phyloP scores from a whole-genome alignment of 2,113 vertebrate species.

The Solea senegalensis region DNA sequence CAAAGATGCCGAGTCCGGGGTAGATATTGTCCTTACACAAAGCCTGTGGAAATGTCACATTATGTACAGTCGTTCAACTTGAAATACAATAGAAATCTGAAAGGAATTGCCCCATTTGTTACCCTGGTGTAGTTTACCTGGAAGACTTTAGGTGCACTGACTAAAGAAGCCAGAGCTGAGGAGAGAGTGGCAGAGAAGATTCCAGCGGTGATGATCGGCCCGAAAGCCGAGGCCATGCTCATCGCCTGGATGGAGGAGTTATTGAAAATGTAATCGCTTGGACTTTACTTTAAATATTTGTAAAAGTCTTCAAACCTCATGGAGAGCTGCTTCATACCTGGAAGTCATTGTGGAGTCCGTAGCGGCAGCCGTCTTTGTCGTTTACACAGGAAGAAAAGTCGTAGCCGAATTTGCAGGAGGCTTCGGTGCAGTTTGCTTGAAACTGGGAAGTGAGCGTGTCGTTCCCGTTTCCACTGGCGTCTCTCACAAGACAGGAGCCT shows the following conservation, averaged over 20 bases:
- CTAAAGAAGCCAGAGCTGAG: conserved; percentile 96
- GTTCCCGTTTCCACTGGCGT: conserved; percentile 87
- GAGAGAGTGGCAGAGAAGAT: conserved; percentile 98
- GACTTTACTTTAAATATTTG: background rate
- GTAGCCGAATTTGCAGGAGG: conserved; percentile 89
- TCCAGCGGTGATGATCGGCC: conserved; percentile 94
- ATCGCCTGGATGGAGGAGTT: conserved; percentile 84
- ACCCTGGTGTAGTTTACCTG: conserved; percentile 80
- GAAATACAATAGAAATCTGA: background rate
- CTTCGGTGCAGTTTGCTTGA: conserved; percentile 85
- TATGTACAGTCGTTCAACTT: background rate
- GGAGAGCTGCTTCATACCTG: conserved; percentile 79
- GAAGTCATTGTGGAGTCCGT: conserved; percentile 90
- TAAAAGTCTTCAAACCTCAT: background rate
- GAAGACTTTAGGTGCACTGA: conserved; percentile 98
- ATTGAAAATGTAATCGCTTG: background rate
- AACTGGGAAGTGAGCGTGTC: conserved; percentile 78
- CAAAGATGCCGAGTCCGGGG: conserved; percentile 91
- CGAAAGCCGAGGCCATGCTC: conserved; percentile 95
- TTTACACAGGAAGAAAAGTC: conserved; percentile 88
- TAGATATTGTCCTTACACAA: conserved; percentile 99
- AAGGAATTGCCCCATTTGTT: background rate
- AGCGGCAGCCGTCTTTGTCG: conserved; percentile 63
- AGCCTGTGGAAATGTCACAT: conserved; percentile 80
- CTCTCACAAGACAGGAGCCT: conserved; percentile 95